Conservation (phyloP, 92 coral and sea anemone genomes). For the Pocillopora meandrina region DNA sequence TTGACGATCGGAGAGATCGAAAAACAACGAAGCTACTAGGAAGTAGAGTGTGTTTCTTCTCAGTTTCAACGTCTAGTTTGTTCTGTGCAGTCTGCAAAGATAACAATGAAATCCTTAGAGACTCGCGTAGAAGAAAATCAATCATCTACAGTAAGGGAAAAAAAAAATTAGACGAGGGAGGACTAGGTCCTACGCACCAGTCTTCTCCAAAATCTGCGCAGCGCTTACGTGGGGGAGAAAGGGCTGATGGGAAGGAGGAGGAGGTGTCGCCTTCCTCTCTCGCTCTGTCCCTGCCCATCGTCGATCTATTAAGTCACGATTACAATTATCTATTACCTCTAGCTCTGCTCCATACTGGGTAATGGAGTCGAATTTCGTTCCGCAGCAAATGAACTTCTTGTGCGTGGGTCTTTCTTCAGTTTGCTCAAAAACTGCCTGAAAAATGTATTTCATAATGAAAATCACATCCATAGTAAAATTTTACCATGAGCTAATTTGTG, state of each 20-base stretch:
- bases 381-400: slow-evolving; percentile 47
- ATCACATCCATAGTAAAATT: background rate
- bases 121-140: background rate
- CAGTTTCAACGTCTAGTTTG: slow-evolving; percentile 69
- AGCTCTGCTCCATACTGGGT: slow-evolving; percentile 62
- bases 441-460: background rate
- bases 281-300: no score
- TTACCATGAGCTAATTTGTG: background rate
- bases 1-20: slow-evolving; percentile 71
- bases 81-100: slow-evolving; percentile 57
- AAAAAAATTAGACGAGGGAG: no score
- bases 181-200: no score
- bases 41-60: slow-evolving; percentile 48
- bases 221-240: no score
- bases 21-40: slow-evolving; percentile 84
- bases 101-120: no score
- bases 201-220: no score
- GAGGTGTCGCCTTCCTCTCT: no score
- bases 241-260: no score
- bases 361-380: slow-evolving; percentile 76
- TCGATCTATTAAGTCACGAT: no score
- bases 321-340: slow-evolving; percentile 47
- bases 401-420: slow-evolving; percentile 76
- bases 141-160: background rate
- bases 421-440: slow-evolving; percentile 63